Evolutionary conservation across 2,113 vertebrate genomes (phyloP).

Genomic region (Garra rufa): DNA sequence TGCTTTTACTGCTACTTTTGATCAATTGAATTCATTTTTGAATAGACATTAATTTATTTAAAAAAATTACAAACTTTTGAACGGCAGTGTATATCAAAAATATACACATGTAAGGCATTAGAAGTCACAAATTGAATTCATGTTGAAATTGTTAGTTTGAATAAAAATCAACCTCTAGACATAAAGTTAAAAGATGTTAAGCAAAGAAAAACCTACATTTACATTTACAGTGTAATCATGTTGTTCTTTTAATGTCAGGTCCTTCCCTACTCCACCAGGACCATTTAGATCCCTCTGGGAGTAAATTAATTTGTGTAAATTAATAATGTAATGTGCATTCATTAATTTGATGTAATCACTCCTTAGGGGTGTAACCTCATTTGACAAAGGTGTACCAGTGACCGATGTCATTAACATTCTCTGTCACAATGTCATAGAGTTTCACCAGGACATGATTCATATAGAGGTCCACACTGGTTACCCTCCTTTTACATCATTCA

Average conservation of each 20-base stretch:
- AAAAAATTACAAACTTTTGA: background rate
- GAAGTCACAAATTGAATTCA: background rate
- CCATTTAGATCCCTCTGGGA: conserved; percentile 25
- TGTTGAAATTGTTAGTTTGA: background rate
- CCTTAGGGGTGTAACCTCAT: conserved; percentile 43
- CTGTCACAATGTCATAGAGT: conserved; percentile 17
- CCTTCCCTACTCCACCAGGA: conserved; percentile 16
- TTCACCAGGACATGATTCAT: background rate
- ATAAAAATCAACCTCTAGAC: background rate
- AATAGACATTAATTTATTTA: background rate
- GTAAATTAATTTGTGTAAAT: conserved; percentile 36
- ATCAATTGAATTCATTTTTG: background rate
- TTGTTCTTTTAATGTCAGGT: background rate
- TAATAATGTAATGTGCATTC: conserved; percentile 20
- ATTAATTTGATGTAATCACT: conserved; percentile 44
- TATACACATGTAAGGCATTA: background rate
- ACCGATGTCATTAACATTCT: conserved; percentile 19
- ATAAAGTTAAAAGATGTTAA: background rate
- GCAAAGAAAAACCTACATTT: background rate
- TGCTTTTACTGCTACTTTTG: background rate
- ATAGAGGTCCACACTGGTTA: background rate
- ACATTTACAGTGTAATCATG: background rate
- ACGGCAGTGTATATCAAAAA: background rate
- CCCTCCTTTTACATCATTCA: conserved; percentile 10
- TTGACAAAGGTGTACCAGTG: conserved; percentile 33